Evolutionary conservation across 1,140 invertebrate species (phyloP), one percentile per base, ranked within the genome.

Genomic region (Lucilia cuprina): DNA sequence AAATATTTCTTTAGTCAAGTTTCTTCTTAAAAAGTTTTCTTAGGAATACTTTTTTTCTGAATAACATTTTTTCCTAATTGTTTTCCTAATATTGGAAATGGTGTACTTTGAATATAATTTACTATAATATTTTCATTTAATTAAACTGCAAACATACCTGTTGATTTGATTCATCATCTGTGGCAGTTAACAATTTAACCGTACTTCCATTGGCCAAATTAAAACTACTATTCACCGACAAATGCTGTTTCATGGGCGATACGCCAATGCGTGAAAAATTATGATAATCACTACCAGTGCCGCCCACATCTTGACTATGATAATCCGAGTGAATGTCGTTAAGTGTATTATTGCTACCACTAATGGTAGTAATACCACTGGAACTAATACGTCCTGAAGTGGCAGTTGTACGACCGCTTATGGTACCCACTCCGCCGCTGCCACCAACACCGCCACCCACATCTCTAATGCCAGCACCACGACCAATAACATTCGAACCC

Each of bases 341-440:
- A 25, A 90, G 83, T 14, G 89, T 90, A 49, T 90, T 89, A 83
- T 89, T 90, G 74, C 89, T 90, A 55, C 88, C 89, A 82, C 89
- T 90, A 8, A 90, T 87, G 30, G 89, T 90, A 9, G 90, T 86
- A 14, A 89, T 88, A 78, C 89, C 89, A 84, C 89, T 90, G 86
- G 87, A 88, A 84, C 89, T 90, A 21, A 90, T 90, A 65, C 88
- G 87, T 5, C 89, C 89, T 60, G 89, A 90, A 30, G 89, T 88
- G 84, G 88, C 89, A n/a, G 89, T 90, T 49, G 89, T 90, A 34
- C 89, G 86, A 30, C 89, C 89, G 47, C 85, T 85, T n/a, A 82
- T 21, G 34, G 83, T 85, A 41, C 83, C 85, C 25, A 87, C 88
- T 83, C 87, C 88, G 77, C 83, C 77, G 2, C 2, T n/a, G 1